Percentiles rank a stretch among this genome's conserved stretches.
Conservation (phyloP, 2,113 vertebrate species). For the Mesoclemmys tuberculata region DNA sequence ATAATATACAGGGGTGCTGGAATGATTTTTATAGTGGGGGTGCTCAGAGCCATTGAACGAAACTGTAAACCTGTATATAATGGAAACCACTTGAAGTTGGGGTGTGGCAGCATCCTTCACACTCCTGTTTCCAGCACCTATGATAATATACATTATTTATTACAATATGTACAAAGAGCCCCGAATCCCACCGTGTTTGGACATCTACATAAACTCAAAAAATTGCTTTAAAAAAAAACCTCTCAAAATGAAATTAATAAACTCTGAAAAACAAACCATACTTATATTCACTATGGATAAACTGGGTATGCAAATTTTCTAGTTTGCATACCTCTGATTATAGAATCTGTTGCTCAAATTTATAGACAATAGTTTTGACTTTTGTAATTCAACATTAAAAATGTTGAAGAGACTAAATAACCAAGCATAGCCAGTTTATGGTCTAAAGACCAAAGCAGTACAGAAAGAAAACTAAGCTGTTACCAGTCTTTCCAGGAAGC, state of each 20-base stretch:
- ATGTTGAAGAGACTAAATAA: neutral
- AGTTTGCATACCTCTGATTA: neutral
- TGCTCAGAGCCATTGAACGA: too few species aligned
- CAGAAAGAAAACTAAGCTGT: neutral
- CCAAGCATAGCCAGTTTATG: neutral
- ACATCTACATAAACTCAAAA: neutral
- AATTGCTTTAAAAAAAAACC: neutral
- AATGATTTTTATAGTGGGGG: too few species aligned
- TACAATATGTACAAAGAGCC: neutral
- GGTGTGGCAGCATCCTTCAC: too few species aligned
- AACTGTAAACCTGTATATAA: too few species aligned
- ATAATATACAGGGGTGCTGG: too few species aligned
- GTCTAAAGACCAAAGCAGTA: neutral
- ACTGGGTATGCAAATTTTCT: neutral
- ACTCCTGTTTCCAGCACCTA: too few species aligned
- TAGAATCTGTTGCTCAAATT: neutral
- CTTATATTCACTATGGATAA: rapidly evolving
- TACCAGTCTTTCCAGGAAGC: neutral
- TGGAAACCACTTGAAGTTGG: too few species aligned
- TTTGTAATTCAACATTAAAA: neutral
- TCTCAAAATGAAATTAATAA: neutral
- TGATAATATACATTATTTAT: too few species aligned
- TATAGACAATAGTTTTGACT: neutral
- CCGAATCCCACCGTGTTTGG: neutral
- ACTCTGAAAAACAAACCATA: neutral